phyloP scores from a whole-genome alignment of 2,113 vertebrate genomes.

The Prolemur simus region DNA sequence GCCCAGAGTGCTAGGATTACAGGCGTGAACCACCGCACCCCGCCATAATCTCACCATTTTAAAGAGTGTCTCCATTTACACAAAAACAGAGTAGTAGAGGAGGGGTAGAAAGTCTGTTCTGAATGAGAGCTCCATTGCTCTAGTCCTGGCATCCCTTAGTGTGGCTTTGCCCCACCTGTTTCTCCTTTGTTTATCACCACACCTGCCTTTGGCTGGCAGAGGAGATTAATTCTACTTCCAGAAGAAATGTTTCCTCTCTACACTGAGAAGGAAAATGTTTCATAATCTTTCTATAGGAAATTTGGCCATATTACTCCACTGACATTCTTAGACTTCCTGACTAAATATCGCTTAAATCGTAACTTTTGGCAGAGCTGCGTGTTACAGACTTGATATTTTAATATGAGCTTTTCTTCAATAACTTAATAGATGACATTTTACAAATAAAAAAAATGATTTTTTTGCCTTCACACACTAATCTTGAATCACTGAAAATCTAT shows the following conservation, averaged over 20 bases:
- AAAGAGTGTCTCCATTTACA: neutral
- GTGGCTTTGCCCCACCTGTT: neutral
- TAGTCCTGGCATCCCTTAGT: neutral
- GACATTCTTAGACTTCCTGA: conserved; percentile 73
- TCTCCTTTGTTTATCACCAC: conserved; percentile 53
- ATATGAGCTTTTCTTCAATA: conserved; percentile 28
- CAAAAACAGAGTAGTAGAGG: neutral
- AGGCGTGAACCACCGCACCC: too few species aligned
- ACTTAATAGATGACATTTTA: conserved; percentile 21
- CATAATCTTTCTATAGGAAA: conserved; percentile 57
- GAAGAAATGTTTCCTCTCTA: conserved; percentile 62
- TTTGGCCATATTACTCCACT: conserved; percentile 56
- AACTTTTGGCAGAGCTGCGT: conserved; percentile 36
- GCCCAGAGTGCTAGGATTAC: too few species aligned
- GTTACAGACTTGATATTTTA: conserved; percentile 61
- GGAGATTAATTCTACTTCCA: conserved; percentile 68
- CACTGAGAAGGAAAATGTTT: conserved; percentile 48
- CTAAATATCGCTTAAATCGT: conserved; percentile 33
- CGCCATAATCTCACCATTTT: neutral
- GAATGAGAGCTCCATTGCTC: neutral
- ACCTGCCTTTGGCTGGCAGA: conserved; percentile 65
- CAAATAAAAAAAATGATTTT: neutral
- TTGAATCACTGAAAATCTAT: conserved; percentile 63
- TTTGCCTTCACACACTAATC: conserved; percentile 24
- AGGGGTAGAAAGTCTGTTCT: neutral